phyloP scores from a whole-genome alignment of 2,797 vertebrate genomes.

The Kryptolebias ocellatus region DNA sequence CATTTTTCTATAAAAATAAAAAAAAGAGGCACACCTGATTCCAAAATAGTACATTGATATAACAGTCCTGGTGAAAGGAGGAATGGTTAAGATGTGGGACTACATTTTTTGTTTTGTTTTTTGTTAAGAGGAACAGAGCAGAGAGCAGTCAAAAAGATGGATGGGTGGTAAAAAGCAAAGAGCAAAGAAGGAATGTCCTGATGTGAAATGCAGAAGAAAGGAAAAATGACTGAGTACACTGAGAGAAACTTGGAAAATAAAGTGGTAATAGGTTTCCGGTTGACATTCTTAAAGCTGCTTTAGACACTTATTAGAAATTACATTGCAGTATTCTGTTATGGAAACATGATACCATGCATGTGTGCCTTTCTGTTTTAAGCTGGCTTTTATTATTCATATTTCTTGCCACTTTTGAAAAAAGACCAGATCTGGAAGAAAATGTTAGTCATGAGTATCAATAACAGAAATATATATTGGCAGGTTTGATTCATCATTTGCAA shows the following conservation, averaged over 20 bases:
- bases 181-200: slow-evolving; percentile 44
- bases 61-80: slow-evolving; percentile 27
- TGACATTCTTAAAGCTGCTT: slow-evolving; percentile 36
- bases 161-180: slow-evolving; percentile 53
- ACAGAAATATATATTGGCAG: neutral
- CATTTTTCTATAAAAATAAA: slow-evolving; percentile 19
- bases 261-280: slow-evolving; percentile 37
- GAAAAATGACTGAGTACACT: slow-evolving; percentile 44
- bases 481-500: slow-evolving; percentile 1
- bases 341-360: slow-evolving; percentile 3
- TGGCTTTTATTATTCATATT: slow-evolving; percentile 14
- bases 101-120: slow-evolving; percentile 36
- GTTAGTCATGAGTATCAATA: slow-evolving; percentile 18
- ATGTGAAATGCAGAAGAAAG: slow-evolving; percentile 55
- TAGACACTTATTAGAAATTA: slow-evolving; percentile 35
- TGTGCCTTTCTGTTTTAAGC: slow-evolving; percentile 16
- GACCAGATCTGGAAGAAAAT: slow-evolving; percentile 8
- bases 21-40: slow-evolving; percentile 19
- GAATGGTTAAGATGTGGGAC: slow-evolving; percentile 19
- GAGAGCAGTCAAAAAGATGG: slow-evolving; percentile 45
- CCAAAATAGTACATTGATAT: slow-evolving; percentile 42
- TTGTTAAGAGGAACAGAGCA: slow-evolving; percentile 48
- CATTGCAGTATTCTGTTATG: neutral
- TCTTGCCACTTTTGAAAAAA: slow-evolving; percentile 15
- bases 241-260: slow-evolving; percentile 38